Evolutionary conservation across 2,113 vertebrate species (phyloP).

Genomic region (Rattus norvegicus): DNA sequence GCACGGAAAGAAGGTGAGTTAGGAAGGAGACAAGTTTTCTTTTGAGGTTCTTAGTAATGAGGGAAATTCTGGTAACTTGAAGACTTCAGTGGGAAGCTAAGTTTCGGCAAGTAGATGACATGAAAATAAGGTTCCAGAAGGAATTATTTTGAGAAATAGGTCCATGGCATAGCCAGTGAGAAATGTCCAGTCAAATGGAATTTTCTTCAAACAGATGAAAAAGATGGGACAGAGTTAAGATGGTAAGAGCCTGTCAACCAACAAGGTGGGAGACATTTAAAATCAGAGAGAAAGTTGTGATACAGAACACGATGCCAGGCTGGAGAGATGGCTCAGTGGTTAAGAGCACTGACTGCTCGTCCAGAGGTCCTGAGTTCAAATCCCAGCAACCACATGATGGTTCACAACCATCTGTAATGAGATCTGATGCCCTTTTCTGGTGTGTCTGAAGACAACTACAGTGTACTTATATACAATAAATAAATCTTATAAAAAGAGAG

Average conservation of each 20-base stretch:
- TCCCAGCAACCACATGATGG: no score
- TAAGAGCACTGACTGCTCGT: no score
- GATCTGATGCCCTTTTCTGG: no score
- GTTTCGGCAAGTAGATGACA: not conserved
- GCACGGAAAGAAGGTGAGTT: not conserved
- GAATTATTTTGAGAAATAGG: not conserved
- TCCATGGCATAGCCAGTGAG: not conserved
- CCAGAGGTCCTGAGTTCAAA: no score
- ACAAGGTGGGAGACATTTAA: not conserved
- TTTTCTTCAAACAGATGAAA: slow-evolving; percentile 2
- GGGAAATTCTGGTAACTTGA: slow-evolving; percentile 28
- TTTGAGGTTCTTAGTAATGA: slow-evolving; percentile 30
- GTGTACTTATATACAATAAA: no score
- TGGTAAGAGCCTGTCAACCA: not conserved
- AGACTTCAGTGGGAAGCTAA: slow-evolving; percentile 46
- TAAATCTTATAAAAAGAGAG: no score
- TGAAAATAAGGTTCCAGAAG: slow-evolving; percentile 10
- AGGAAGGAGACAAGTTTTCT: not conserved
- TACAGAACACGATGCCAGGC: not conserved
- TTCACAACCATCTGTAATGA: no score
- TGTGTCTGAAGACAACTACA: no score
- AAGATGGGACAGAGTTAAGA: not conserved
- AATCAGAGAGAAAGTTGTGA: not conserved
- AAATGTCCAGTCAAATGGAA: not conserved
- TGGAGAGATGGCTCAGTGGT: no score